Evolutionary conservation across 2,113 vertebrate species (phyloP).

Genomic region (Sardina pilchardus): DNA sequence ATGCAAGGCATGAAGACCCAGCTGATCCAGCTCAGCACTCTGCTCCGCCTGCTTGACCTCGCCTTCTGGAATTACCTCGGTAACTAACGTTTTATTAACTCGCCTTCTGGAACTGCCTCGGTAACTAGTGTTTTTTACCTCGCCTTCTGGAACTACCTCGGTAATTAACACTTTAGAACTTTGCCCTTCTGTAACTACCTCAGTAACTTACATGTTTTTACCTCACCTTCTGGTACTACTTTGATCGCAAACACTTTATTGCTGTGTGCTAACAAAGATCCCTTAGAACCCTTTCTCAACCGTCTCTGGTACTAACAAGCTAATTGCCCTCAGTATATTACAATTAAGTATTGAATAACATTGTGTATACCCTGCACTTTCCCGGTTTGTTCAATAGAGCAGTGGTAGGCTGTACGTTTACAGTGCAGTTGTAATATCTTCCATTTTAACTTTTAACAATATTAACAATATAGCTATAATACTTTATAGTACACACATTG

Average conservation of each 20-base stretch:
- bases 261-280: too few relatives aligned
- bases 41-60: constrained; percentile 90
- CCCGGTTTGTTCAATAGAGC: too few relatives aligned
- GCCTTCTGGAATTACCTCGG: constrained; percentile 94
- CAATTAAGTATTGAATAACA: too few relatives aligned
- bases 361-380: too few relatives aligned
- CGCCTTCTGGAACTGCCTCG: constrained; percentile 93
- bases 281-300: too few relatives aligned
- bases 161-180: constrained; percentile 52
- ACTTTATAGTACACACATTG: background rate
- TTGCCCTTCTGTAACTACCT: constrained; percentile 95
- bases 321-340: too few relatives aligned
- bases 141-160: background rate
- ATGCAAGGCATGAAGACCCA: constrained; percentile 99
- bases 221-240: too few relatives aligned
- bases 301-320: too few relatives aligned
- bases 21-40: constrained; percentile 90
- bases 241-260: background rate
- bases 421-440: too few relatives aligned
- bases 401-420: too few relatives aligned
- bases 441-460: too few relatives aligned
- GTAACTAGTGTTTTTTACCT: background rate
- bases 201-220: constrained; percentile 42
- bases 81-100: background rate
- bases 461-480: too few relatives aligned